Evolutionary conservation across 37 sponge, comb jelly and placozoan species (phyloP).

Genomic region (Mnemiopsis leidyi): DNA sequence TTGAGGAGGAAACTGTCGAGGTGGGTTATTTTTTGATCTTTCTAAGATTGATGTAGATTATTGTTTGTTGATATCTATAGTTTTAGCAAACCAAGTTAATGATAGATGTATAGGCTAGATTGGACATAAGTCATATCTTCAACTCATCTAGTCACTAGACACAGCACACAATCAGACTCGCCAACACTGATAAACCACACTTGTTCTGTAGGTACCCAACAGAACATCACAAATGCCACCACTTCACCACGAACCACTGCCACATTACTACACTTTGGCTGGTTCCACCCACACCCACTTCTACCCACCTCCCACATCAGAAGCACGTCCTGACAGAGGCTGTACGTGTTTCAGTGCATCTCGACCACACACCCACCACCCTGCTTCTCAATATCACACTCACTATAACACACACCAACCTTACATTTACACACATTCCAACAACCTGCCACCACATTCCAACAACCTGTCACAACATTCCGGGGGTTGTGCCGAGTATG

Average conservation of each 20-base stretch:
- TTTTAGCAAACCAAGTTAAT: no score
- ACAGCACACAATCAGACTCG: no score
- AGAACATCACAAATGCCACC: not conserved
- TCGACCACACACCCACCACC: not conserved
- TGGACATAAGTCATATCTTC: no score
- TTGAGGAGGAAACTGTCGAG: not conserved
- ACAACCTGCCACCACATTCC: no score
- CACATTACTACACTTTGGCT: not conserved
- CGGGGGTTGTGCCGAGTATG: no score
- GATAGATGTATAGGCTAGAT: no score
- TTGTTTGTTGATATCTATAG: no score
- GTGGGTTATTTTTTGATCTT: not conserved
- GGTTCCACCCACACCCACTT: not conserved
- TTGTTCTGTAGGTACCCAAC: no score
- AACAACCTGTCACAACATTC: no score
- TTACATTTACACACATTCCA: not conserved
- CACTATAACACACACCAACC: not conserved
- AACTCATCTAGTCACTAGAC: no score
- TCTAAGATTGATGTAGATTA: no score
- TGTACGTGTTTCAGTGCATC: not conserved
- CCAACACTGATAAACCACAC: no score
- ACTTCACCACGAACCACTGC: not conserved
- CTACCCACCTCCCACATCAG: not conserved
- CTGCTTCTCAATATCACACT: not conserved
- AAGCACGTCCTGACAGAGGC: not conserved